These are phyloP conservation scores for Euzetes globulus DNA, from an alignment of 2,888 invertebrate genomes.

Conservation along the genomic window DNA sequence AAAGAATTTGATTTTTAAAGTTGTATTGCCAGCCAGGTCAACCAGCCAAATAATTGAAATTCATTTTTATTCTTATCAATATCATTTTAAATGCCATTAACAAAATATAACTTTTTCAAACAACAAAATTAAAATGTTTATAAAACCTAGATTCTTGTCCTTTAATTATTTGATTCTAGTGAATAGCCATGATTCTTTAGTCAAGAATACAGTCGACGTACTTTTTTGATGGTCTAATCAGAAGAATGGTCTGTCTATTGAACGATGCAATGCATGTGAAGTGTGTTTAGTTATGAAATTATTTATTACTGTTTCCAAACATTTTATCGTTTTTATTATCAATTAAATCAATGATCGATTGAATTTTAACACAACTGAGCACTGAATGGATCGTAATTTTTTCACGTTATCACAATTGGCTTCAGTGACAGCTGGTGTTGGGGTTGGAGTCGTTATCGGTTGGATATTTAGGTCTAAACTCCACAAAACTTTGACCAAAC, in stretches of 20 bases:
- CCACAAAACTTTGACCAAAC: constrained; percentile 8
- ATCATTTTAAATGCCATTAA: no score
- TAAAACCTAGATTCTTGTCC: no score
- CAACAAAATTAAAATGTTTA: no score
- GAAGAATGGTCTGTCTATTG: background rate
- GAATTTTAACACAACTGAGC: background rate
- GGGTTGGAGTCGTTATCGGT: constrained; percentile 23
- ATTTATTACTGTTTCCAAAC: background rate
- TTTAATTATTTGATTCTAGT: no score
- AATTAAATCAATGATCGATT: background rate
- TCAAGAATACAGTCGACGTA: no score
- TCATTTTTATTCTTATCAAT: no score
- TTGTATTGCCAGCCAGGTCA: no score
- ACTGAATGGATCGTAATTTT: background rate
- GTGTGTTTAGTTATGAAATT: background rate
- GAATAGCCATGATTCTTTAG: no score
- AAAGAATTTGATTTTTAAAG: no score
- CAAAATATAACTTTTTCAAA: no score
- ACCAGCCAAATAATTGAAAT: no score
- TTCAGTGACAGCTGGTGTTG: constrained; percentile 26
- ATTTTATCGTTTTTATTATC: background rate
- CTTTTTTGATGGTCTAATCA: background rate
- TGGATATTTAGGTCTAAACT: constrained; percentile 10
- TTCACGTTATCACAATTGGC: background rate
- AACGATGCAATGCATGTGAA: background rate